Base-by-base conservation (phyloP, 2,113 vertebrate genomes). In the Seriola aureovittata region DNA sequence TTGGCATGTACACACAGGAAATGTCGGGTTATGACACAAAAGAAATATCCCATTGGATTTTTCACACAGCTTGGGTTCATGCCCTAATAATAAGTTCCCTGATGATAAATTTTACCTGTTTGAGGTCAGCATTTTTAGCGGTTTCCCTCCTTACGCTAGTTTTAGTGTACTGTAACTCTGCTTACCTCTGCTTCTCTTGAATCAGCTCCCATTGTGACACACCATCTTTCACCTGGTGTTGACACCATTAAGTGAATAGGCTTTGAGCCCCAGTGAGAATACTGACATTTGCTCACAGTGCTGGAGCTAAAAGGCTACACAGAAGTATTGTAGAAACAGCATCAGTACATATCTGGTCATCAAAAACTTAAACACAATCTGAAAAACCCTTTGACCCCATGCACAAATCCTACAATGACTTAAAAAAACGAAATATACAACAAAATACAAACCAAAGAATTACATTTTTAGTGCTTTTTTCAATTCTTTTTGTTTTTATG, bases 231-330 rank as follows among this genome's bases (percentile, higher is more conserved):
- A 65, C 52, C 44, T 70, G 40, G 16, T 40, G 36, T 55, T 58
- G 36, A 75, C 65, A 19, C 71, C 70, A 65, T 75, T 71, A 66
- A 71, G 23, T 3, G 3, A 75, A 69, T n/a, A 25, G 55, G 44
- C 21, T 64, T 57, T 2, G 12, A 68, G 50, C n/a, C 50, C 50
- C 21, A n/a, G 8, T 19, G 70, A 74, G 25, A 11, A 9, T 44
- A 66, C 40, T 64, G 69, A 71, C 72, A 67, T 44, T 79, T 74
- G 63, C 36, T 57, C 2, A 3, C 32, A 48, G n/a, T 34, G 62
- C 50, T 44, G 55, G 17, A 19, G 59, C 14, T 75, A 38, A 82
- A 58, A 66, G 19, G 14, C 57, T 7, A 50, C 29, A 58, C 16
- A 12, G 13, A 58, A 50, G 29, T 36, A 36, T 36, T 36, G 34